phyloP scores from a whole-genome alignment of 2,888 invertebrate genomes.

The Pterostichus niger region DNA sequence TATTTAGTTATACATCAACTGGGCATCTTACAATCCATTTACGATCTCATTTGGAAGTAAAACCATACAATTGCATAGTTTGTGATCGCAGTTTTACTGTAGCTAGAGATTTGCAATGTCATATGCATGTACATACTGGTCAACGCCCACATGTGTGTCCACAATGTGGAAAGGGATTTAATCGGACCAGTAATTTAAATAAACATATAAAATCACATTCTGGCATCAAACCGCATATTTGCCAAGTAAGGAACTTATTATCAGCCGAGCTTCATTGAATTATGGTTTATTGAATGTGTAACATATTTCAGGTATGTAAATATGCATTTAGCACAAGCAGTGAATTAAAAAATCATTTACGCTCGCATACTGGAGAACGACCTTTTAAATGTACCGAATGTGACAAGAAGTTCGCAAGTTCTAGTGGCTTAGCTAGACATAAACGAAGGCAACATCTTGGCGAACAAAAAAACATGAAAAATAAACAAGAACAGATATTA shows the following conservation, averaged over 20 bases:
- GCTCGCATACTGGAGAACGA: constrained; percentile 77
- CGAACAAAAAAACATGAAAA: constrained; percentile 6
- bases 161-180: constrained; percentile 63
- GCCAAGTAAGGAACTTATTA: constrained; percentile 37
- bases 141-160: constrained; percentile 49
- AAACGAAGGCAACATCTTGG: constrained; percentile 46
- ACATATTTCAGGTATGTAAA: constrained; percentile 71
- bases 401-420: constrained; percentile 76
- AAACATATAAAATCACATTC: constrained; percentile 59
- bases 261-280: no score
- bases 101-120: constrained; percentile 45
- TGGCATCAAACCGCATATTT: constrained; percentile 61
- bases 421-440: constrained; percentile 61
- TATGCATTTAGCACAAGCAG: constrained; percentile 71
- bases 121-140: constrained; percentile 56
- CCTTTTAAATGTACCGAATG: constrained; percentile 78
- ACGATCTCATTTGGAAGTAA: constrained; percentile 35
- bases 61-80: constrained; percentile 50
- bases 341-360: constrained; percentile 76
- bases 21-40: constrained; percentile 55
- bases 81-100: constrained; percentile 42
- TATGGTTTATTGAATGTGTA: not conserved
- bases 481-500: not conserved
- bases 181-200: constrained; percentile 44
- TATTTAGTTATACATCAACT: constrained; percentile 57